Evolutionary conservation across 2,888 invertebrate species (phyloP).

Genomic region (Drosophila kokeensis): DNA sequence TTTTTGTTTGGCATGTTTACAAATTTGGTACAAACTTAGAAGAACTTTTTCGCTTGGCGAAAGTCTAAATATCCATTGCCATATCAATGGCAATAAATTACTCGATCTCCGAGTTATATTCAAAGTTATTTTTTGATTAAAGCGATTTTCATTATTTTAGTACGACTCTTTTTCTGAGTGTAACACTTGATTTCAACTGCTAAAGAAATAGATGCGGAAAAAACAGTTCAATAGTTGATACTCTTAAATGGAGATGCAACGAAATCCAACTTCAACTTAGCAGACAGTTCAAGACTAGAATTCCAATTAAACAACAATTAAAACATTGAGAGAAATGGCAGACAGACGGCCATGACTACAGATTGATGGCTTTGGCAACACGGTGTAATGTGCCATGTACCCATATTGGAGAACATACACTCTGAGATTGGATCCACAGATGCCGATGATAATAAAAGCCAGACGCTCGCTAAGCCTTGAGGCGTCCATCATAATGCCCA

Average conservation of each 20-base stretch:
- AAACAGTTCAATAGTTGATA: background rate
- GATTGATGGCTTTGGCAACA: background rate
- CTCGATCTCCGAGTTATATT: no score
- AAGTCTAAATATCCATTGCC: background rate
- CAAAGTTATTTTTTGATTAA: no score
- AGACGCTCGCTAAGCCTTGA: conserved; percentile 53
- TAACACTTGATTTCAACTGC: background rate
- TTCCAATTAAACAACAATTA: background rate
- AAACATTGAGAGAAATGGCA: background rate
- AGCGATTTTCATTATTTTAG: background rate
- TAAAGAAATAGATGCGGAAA: background rate
- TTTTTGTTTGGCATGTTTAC: background rate
- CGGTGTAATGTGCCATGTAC: background rate
- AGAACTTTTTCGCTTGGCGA: no score
- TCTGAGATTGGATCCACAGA: conserved; percentile 36
- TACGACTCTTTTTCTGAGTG: background rate
- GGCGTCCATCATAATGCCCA: conserved; percentile 59
- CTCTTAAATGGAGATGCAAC: no score
- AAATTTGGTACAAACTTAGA: no score
- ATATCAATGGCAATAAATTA: background rate
- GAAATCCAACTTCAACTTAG: background rate
- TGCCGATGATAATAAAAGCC: conserved; percentile 7
- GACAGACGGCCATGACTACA: background rate
- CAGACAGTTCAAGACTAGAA: background rate
- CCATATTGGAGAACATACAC: conserved; percentile 32